These are phyloP conservation scores for Cherax quadricarinatus DNA, from an alignment of 1,140 invertebrate species.

Conservation along the genomic window DNA sequence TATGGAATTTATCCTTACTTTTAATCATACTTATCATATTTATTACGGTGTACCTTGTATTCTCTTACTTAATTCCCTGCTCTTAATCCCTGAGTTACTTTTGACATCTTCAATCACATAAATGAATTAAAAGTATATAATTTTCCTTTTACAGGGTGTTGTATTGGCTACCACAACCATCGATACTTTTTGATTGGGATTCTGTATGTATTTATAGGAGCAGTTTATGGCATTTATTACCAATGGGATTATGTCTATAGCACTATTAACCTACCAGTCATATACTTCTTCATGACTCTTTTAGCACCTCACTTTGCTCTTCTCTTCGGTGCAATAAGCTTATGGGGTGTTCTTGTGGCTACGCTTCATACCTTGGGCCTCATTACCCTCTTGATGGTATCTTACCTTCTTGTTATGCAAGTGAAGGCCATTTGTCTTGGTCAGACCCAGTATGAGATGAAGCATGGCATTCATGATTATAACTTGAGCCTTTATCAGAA, in stretches of 20 bases:
- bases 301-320: conserved; percentile 58
- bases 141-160: conserved; percentile 50
- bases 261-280: conserved; percentile 43
- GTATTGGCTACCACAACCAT: conserved; percentile 64
- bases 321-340: conserved; percentile 49
- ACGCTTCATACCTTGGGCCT: conserved; percentile 51
- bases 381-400: conserved; percentile 20
- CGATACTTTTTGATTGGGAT: conserved; percentile 62
- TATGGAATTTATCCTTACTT: no score
- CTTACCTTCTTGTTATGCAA: conserved; percentile 38
- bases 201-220: conserved; percentile 55
- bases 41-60: no score
- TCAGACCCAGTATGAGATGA: conserved; percentile 64
- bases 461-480: conserved; percentile 52
- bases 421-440: conserved; percentile 46
- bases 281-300: conserved; percentile 52
- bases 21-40: no score
- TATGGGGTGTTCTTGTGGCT: conserved; percentile 60
- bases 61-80: no score
- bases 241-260: conserved; percentile 64
- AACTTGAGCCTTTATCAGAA: conserved; percentile 49
- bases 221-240: conserved; percentile 54
- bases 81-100: no score
- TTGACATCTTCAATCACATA: no score
- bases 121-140: neutral